Evolutionary conservation across 1,140 invertebrate species (phyloP).

Genomic region (Wasmannia auropunctata): DNA sequence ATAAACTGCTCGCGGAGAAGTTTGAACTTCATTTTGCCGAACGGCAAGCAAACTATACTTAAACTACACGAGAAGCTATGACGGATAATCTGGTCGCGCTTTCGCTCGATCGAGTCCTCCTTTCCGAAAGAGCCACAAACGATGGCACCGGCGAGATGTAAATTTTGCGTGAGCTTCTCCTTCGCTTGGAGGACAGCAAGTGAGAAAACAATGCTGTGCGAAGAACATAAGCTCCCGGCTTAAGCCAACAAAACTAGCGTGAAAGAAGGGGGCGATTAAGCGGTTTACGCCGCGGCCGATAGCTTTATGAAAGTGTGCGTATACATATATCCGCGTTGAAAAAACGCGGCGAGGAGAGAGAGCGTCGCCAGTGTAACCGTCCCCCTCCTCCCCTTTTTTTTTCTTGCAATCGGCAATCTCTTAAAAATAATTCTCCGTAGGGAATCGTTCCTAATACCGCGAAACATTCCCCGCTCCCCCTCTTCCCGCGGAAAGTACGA

Average conservation of each 20-base stretch:
- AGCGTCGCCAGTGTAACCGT: background rate
- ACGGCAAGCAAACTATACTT: background rate
- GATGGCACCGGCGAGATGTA: slow-evolving; percentile 42
- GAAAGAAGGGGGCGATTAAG: slow-evolving; percentile 71
- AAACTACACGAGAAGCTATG: background rate
- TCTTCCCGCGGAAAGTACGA: background rate
- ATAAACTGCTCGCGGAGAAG: background rate
- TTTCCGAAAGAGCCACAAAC: slow-evolving; percentile 40
- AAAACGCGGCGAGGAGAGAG: background rate
- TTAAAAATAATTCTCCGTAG: background rate
- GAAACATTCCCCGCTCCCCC: background rate
- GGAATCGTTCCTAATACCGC: background rate
- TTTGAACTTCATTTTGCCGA: slow-evolving; percentile 14
- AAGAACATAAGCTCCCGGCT: slow-evolving; percentile 61
- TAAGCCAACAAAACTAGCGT: slow-evolving; percentile 65
- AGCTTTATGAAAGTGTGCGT: slow-evolving; percentile 41
- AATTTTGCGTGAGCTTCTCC: slow-evolving; percentile 47
- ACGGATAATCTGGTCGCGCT: slow-evolving; percentile 32
- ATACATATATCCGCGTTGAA: slow-evolving; percentile 8
- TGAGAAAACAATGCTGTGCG: slow-evolving; percentile 59
- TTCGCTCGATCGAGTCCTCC: slow-evolving; percentile 22
- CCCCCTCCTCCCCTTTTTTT: background rate
- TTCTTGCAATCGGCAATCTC: background rate
- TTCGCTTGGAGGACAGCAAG: slow-evolving; percentile 34
- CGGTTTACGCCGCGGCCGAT: slow-evolving; percentile 60